Evolutionary conservation across 35 echinoderm and acorn worm species (phyloP).

Genomic region (Heliocidaris erythrogramma): DNA sequence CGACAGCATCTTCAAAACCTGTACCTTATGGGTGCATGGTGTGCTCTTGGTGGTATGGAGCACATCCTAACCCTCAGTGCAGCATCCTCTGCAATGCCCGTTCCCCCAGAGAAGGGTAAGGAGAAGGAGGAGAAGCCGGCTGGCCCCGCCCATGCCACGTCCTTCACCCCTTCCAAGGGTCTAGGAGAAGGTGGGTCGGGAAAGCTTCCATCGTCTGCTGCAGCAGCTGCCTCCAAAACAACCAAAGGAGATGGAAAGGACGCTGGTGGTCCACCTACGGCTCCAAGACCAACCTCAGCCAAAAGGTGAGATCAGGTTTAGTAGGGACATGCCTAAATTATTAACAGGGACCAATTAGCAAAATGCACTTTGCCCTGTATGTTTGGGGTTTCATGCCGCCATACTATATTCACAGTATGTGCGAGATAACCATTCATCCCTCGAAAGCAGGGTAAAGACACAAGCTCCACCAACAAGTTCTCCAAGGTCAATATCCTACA

Average conservation of each 20-base stretch:
- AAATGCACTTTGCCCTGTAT: too few relatives aligned
- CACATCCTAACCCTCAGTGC: conserved; percentile 78
- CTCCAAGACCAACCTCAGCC: conserved; percentile 47
- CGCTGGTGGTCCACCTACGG: neutral
- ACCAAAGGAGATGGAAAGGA: conserved; percentile 41
- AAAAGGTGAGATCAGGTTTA: conserved; percentile 20
- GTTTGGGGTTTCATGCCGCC: too few relatives aligned
- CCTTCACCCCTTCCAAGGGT: neutral
- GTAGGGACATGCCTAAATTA: too few relatives aligned
- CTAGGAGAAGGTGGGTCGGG: neutral
- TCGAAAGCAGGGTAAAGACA: too few relatives aligned
- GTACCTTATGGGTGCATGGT: conserved; percentile 98
- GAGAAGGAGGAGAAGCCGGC: conserved; percentile 58
- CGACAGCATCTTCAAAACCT: conserved; percentile 93
- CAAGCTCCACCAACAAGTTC: too few relatives aligned
- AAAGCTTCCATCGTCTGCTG: neutral
- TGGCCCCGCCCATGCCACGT: neutral
- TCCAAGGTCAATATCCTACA: too few relatives aligned
- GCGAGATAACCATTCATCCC: too few relatives aligned
- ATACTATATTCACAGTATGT: too few relatives aligned
- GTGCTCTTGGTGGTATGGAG: conserved; percentile 84
- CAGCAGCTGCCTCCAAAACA: neutral
- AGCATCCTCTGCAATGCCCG: conserved; percentile 22
- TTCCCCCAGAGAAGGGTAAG: conserved; percentile 53
- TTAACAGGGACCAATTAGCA: too few relatives aligned